Conservation (phyloP, 2,113 vertebrate species). For the Gambusia holbrooki region DNA sequence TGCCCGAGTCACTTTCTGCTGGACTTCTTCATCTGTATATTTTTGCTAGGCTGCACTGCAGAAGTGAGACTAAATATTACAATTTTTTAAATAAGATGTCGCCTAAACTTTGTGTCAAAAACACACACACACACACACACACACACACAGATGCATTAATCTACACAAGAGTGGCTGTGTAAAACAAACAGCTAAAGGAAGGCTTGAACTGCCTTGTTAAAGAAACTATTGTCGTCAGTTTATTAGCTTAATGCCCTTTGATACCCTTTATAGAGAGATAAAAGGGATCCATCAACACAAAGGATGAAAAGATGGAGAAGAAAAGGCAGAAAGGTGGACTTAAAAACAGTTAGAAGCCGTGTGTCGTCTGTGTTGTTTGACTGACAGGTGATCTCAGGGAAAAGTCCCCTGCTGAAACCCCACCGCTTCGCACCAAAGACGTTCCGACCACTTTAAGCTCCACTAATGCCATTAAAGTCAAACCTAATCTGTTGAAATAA, state of each 20-base stretch:
- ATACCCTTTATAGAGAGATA: neutral
- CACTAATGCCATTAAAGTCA: conserved; percentile 25
- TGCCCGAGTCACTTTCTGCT: conserved; percentile 25
- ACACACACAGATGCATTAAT: neutral
- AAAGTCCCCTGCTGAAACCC: conserved; percentile 36
- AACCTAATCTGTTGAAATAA: conserved; percentile 57
- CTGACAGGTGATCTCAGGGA: conserved; percentile 32
- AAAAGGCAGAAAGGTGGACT: neutral
- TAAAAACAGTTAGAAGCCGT: conserved; percentile 7
- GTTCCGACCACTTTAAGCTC: conserved; percentile 35
- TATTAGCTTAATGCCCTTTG: neutral
- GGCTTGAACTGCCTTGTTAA: neutral
- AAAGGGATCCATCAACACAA: neutral
- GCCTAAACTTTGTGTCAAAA: neutral
- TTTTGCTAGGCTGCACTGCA: conserved; percentile 51
- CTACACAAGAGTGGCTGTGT: neutral
- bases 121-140: neutral
- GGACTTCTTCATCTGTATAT: conserved; percentile 43
- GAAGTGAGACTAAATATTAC: conserved; percentile 55
- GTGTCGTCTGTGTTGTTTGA: conserved; percentile 29
- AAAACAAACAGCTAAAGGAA: conserved; percentile 5
- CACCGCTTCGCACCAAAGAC: conserved; percentile 36
- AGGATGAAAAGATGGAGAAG: neutral
- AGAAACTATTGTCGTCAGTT: neutral
- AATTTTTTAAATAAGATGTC: conserved; percentile 26